Evolutionary conservation across 2,888 invertebrate species (phyloP).

Genomic region (Dryobota labecula): DNA sequence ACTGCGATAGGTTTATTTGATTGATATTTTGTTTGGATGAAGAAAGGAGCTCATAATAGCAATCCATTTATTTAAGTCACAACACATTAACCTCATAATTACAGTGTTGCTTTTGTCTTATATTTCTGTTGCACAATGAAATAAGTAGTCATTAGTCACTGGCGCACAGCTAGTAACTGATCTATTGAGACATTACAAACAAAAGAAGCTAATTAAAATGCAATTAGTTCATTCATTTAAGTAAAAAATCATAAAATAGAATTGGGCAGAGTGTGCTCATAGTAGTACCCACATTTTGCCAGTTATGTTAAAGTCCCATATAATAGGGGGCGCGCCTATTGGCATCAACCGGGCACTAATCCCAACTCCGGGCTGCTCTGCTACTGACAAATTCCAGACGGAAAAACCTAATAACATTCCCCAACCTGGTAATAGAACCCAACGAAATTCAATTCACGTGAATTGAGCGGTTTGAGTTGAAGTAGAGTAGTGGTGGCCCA

Average conservation of each 20-base stretch:
- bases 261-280: not conserved
- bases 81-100: not conserved
- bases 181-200: slow-evolving; percentile 30
- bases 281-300: not conserved
- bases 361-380: not conserved
- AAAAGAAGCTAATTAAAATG: slow-evolving; percentile 49
- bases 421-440: not conserved
- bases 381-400: not conserved
- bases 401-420: not conserved
- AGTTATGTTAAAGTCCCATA: not conserved
- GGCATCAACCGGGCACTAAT: not conserved
- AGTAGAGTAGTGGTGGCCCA: too few relatives aligned
- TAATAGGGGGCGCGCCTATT: not conserved
- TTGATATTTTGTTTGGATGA: too few relatives aligned
- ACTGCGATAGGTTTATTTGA: too few relatives aligned
- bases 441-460: not conserved
- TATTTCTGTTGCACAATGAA: not conserved
- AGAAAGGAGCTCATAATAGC: not conserved
- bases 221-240: slow-evolving; percentile 33
- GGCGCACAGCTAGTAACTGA: slow-evolving; percentile 12
- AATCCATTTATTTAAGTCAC: not conserved
- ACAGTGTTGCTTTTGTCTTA: not conserved
- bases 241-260: slow-evolving; percentile 12
- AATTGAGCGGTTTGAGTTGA: too few relatives aligned
- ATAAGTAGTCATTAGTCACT: not conserved